These are phyloP conservation scores for Conus ventricosus DNA, from an alignment of 1,140 invertebrate species.

Conservation along the genomic window DNA sequence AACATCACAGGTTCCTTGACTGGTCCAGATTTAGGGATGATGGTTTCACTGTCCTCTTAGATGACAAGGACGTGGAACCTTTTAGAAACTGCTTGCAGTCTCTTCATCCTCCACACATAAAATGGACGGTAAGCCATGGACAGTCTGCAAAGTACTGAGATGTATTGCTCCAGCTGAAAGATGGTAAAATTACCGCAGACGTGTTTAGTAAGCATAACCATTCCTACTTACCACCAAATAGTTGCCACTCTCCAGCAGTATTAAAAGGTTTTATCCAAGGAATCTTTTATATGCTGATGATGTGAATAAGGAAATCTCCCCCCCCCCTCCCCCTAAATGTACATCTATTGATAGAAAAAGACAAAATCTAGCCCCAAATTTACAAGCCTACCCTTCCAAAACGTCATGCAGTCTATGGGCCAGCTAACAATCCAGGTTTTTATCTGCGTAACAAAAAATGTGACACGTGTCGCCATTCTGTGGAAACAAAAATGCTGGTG, in stretches of 20 bases:
- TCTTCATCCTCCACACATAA: background rate
- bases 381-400: background rate
- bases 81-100: background rate
- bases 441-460: background rate
- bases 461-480: background rate
- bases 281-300: background rate
- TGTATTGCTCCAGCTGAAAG: background rate
- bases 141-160: background rate
- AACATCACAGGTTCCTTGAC: background rate
- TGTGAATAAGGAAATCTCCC: background rate
- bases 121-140: background rate
- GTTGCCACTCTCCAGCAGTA: background rate
- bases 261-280: background rate
- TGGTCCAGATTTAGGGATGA: conserved; percentile 2
- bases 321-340: background rate
- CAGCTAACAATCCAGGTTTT: background rate
- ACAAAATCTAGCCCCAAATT: background rate
- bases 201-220: background rate
- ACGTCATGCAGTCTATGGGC: background rate
- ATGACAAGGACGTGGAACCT: background rate
- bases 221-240: background rate
- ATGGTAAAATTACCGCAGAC: background rate
- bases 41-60: background rate
- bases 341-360: background rate
- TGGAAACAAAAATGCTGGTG: background rate